phyloP scores from a whole-genome alignment of 1,140 invertebrate species.

The Penaeus chinensis region DNA sequence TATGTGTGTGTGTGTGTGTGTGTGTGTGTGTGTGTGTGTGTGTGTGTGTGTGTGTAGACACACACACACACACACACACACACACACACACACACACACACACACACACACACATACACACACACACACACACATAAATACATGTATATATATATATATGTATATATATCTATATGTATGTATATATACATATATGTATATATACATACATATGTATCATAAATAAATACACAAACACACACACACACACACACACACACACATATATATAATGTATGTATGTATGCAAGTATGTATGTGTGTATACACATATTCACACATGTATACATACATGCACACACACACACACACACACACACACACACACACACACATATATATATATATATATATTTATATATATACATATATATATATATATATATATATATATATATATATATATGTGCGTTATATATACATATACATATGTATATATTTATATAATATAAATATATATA shows the following conservation, averaged over 20 bases:
- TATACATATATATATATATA: too few species aligned
- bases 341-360: constrained; percentile 11
- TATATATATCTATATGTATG: constrained; percentile 34
- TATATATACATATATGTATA: constrained; percentile 30
- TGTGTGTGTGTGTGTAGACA: constrained; percentile 13
- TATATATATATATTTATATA: too few species aligned
- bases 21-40: constrained; percentile 16
- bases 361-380: background rate
- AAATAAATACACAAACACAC: background rate
- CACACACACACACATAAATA: background rate
- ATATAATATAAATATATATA: background rate
- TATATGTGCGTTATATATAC: too few species aligned
- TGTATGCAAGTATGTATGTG: background rate
- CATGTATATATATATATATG: constrained; percentile 32
- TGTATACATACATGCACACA: constrained; percentile 25
- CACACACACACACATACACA: background rate
- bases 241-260: constrained; percentile 15
- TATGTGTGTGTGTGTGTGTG: constrained; percentile 10
- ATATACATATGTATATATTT: too few species aligned
- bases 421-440: too few species aligned
- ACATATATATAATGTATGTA: constrained; percentile 30
- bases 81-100: constrained; percentile 2
- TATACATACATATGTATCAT: constrained; percentile 17
- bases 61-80: constrained; percentile 2
- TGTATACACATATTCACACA: constrained; percentile 16